These are phyloP conservation scores for Colistium nudipinnis DNA, from an alignment of 2,113 vertebrate species.

Conservation along the genomic window DNA sequence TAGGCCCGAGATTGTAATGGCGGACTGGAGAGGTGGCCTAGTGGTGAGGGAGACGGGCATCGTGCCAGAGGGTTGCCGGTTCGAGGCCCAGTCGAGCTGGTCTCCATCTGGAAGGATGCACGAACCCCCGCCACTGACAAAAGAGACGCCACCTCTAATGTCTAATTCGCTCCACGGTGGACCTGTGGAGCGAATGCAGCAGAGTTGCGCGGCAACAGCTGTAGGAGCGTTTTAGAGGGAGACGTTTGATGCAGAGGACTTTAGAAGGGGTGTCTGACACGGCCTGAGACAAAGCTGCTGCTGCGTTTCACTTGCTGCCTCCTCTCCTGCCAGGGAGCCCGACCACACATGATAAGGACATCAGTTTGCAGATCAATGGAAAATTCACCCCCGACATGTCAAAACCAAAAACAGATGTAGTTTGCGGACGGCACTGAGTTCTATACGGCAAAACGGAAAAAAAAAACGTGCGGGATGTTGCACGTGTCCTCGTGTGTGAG, in stretches of 20 bases:
- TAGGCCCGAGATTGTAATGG: conserved; percentile 39
- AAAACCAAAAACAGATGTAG: conserved; percentile 3
- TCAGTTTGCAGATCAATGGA: conserved; percentile 30
- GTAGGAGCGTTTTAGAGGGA: conserved; percentile 21
- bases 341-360: conserved; percentile 56
- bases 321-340: conserved; percentile 26
- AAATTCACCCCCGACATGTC: not conserved
- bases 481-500: not conserved
- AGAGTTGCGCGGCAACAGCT: conserved; percentile 16
- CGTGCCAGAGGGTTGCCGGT: too few species aligned
- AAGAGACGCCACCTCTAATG: too few species aligned
- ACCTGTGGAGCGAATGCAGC: not conserved
- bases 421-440: not conserved
- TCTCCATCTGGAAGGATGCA: too few species aligned
- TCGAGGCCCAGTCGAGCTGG: too few species aligned
- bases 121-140: too few species aligned
- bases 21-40: too few species aligned
- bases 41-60: too few species aligned
- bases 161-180: too few species aligned
- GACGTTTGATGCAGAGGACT: conserved; percentile 8
- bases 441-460: too few species aligned
- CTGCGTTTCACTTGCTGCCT: conserved; percentile 28
- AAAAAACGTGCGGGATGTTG: too few species aligned
- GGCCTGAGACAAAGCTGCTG: conserved; percentile 17
- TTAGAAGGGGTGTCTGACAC: conserved; percentile 40